These are phyloP conservation scores for Clivina fossor DNA, from an alignment of 2,888 invertebrate species.

Conservation along the genomic window DNA sequence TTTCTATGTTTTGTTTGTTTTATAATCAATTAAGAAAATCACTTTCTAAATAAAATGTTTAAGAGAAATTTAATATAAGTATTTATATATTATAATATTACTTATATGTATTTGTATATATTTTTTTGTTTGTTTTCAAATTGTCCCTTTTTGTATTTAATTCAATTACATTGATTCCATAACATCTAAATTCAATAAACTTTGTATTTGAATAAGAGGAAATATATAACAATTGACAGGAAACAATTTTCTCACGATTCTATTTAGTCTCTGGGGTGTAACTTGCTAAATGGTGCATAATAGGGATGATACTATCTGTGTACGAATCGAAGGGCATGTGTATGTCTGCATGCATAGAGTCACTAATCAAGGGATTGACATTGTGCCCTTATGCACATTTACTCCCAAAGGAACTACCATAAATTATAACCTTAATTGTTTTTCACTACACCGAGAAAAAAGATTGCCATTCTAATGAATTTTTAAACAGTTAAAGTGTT, in stretches of 20 bases:
- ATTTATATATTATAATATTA: too few species aligned
- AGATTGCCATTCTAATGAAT: slow-evolving; percentile 13
- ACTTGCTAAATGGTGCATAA: slow-evolving; percentile 44
- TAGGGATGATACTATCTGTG: slow-evolving; percentile 38
- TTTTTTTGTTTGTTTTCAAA: too few species aligned
- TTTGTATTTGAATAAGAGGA: too few species aligned
- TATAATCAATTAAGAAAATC: too few species aligned
- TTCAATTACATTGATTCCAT: too few species aligned
- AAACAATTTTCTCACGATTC: slow-evolving; percentile 22
- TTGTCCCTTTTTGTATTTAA: too few species aligned
- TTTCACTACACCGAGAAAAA: slow-evolving; percentile 4
- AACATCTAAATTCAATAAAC: too few species aligned
- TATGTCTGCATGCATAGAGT: slow-evolving; percentile 2
- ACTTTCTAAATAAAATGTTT: too few species aligned
- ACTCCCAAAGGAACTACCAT: slow-evolving; percentile 9
- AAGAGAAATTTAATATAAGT: too few species aligned
- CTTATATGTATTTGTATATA: too few species aligned
- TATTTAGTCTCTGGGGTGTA: slow-evolving; percentile 39
- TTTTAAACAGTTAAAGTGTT: slow-evolving; percentile 16
- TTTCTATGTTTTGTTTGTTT: too few species aligned
- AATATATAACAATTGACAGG: slow-evolving; percentile 15
- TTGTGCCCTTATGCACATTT: background rate
- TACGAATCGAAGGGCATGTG: slow-evolving; percentile 2
- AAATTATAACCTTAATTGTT: slow-evolving; percentile 25
- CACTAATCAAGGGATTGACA: slow-evolving; percentile 20